Evolutionary conservation across 2,797 vertebrate species (phyloP).

Genomic region (Moxostoma hubbsi): DNA sequence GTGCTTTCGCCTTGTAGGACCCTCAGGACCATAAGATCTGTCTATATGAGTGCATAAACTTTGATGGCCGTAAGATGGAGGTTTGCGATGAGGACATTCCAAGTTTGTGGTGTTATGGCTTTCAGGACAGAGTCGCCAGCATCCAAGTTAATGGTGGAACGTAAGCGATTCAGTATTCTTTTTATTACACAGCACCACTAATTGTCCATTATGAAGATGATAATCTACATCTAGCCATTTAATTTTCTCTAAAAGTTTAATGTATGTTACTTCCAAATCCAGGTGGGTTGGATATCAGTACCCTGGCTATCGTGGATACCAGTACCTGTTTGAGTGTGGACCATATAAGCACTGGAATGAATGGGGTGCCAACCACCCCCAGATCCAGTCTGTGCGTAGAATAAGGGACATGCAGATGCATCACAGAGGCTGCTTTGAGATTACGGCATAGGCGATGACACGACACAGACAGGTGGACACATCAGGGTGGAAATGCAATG

Average conservation of each 20-base stretch:
- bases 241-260: not conserved
- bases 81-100: slow-evolving; percentile 87
- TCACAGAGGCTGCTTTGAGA: slow-evolving; percentile 82
- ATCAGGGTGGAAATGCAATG: slow-evolving; percentile 1
- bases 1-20: slow-evolving; percentile 69
- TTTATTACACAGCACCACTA: not conserved
- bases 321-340: slow-evolving; percentile 83
- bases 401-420: slow-evolving; percentile 86
- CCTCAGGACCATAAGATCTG: slow-evolving; percentile 86
- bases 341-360: slow-evolving; percentile 85
- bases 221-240: not conserved
- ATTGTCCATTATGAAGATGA: no score
- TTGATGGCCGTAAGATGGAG: slow-evolving; percentile 88
- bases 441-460: slow-evolving; percentile 66
- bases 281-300: slow-evolving; percentile 89
- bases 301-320: slow-evolving; percentile 86
- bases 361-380: slow-evolving; percentile 82
- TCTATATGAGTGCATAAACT: slow-evolving; percentile 80
- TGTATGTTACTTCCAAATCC: slow-evolving; percentile 22
- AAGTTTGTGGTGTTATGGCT: slow-evolving; percentile 86
- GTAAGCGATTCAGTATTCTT: slow-evolving; percentile 67
- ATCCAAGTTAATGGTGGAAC: slow-evolving; percentile 85
- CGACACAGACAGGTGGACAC: slow-evolving; percentile 45
- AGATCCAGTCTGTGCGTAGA: slow-evolving; percentile 85
- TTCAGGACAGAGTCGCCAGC: slow-evolving; percentile 84